Evolutionary conservation across 2,888 invertebrate genomes (phyloP), one percentile per base, ranked within the genome.

Genomic region (Pterostichus niger): DNA sequence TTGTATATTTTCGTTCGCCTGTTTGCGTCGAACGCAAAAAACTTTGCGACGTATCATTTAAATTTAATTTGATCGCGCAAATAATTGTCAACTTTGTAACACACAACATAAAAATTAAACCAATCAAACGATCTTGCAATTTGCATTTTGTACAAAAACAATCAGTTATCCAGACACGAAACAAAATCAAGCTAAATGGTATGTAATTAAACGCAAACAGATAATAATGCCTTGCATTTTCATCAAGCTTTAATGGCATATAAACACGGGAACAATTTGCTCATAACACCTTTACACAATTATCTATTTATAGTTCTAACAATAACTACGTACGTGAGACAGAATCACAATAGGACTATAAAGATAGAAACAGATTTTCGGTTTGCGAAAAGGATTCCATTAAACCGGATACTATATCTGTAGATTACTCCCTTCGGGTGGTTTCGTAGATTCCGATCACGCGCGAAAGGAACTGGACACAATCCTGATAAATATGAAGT

Each of bases 401-500:
- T 61, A 31, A 33, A 61, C 1, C 40, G 15, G 0, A n/a, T 40
- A 4, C 68, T 24, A 71, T 71, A 44, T 2, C 24, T 9, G 44
- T 7, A 40, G 68, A 71, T 71, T 71, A 71, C 40, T 44, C 68
- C 11, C 17, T 71, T 71, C 68, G 68, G 68, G 17, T 46, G 15
- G 44, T 24, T 71, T 71, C 68, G 68, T 40, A 56, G 10, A 80
- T 68, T 80, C 80, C 80, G 64, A 64, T 52, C 80, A 80, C 68
- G 68, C 54, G 68, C 68, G 64, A 80, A 80, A 49, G 64, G 13
- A 46, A 68, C 79, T n/a, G 64, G 68, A 80, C 61, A 68, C 80
- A 80, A 80, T 80, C 79, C 49, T 80, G 61, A 52, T 68, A 64
- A 80, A 68, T 68, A 80, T 79, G 17, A 79, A 79, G 59, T 79